Conservation (phyloP, 1,140 invertebrate genomes). For the Hypothenemus hampei region DNA sequence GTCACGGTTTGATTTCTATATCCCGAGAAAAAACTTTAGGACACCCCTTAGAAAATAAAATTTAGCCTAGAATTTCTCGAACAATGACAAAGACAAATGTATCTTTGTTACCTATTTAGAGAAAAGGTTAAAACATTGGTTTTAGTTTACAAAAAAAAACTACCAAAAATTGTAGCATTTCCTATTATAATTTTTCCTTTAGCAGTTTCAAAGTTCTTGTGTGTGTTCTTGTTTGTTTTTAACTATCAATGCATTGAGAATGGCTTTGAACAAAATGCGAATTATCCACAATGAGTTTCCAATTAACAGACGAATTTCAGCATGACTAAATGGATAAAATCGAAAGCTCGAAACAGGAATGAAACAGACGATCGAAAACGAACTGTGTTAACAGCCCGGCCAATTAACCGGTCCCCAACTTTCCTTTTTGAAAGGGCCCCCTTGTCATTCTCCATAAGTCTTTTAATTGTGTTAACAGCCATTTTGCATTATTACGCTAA, state of each 20-base stretch:
- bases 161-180: too few relatives aligned
- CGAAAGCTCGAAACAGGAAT: constrained; percentile 2
- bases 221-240: background rate
- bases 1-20: constrained; percentile 1
- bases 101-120: too few relatives aligned
- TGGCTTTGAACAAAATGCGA: too few relatives aligned
- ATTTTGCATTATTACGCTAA: constrained; percentile 12
- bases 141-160: too few relatives aligned
- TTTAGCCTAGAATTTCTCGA: too few relatives aligned
- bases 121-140: too few relatives aligned
- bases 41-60: background rate
- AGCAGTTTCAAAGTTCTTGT: background rate
- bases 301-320: background rate
- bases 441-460: constrained; percentile 7
- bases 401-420: constrained; percentile 14
- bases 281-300: constrained; percentile 1
- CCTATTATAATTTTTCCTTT: background rate
- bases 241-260: too few relatives aligned
- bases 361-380: constrained; percentile 9
- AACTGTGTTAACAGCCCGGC: constrained; percentile 6
- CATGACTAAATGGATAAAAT: constrained; percentile 14
- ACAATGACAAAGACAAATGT: too few relatives aligned
- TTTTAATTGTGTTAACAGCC: constrained; percentile 12
- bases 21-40: background rate
- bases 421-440: constrained; percentile 1